A percentile compares a stretch with the other conserved stretches of the same genome.
Conservation (phyloP, 2,113 vertebrate species). For the Corapipo altera region DNA sequence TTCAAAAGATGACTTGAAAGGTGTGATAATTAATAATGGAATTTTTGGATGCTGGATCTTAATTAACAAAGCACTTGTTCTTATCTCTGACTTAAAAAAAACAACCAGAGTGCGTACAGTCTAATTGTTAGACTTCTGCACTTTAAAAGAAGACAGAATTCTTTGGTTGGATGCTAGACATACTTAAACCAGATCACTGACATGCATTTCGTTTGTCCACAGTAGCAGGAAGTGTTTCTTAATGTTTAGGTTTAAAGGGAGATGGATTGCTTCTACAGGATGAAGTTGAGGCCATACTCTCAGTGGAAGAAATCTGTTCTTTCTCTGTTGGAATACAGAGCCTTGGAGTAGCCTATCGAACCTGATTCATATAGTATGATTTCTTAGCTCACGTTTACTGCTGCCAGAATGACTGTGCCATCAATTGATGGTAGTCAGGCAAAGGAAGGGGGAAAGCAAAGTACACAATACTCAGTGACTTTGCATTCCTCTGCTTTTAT, state of each 20-base stretch:
- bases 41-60: constrained; percentile 11
- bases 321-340: neutral
- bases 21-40: constrained; percentile 12
- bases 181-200: neutral
- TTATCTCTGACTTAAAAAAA: neutral
- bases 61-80: constrained; percentile 24
- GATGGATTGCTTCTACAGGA: constrained; percentile 2
- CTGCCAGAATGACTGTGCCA: neutral
- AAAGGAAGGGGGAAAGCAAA: neutral
- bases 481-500: neutral
- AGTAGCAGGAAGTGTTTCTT: neutral
- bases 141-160: neutral
- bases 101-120: neutral
- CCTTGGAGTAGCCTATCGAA: neutral
- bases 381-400: neutral
- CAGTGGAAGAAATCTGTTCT: neutral
- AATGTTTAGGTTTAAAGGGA: constrained; percentile 6
- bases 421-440: neutral
- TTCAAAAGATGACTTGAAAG: neutral
- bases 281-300: neutral
- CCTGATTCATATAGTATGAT: neutral
- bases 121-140: neutral
- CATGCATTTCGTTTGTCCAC: neutral
- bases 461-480: neutral
- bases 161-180: neutral